Base-by-base conservation (phyloP, 2,797 vertebrate genomes). In the Allobates femoralis region DNA sequence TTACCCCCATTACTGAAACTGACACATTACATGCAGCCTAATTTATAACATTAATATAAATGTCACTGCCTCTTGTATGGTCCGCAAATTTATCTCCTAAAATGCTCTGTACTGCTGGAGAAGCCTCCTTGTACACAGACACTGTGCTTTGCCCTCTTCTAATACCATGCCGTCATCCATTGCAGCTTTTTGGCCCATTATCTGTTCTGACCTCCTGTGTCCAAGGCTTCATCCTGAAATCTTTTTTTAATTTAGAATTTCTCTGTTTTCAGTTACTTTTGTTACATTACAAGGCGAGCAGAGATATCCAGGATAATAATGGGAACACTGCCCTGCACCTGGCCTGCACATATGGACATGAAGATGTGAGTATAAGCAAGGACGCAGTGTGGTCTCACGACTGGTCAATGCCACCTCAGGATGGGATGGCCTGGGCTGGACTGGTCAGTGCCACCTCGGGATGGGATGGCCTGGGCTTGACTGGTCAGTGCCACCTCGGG, bases 251-350 rank as follows among this genome's bases (percentile, higher is more conserved):
- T 58, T 2, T 6, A 3, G 5, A 12, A n/a, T 37, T 41, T 2
- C 90, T 87, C 90, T 88, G 78, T n/a, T 85, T 89, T 32, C 58
- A 99, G 98, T 94, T 99, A 90, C 95, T 99, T 81, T 95, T 99
- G 84, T 89, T 99, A 90, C 97, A 99, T 92, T 98, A 98, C 92
- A 97, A 97, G 88, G 97, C 97, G 66, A 95, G 93, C 87, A 75
- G 95, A 0, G 96, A 98, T 7, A 91, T 95, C 85, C 97, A 97
- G 89, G 98, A 99, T 93, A 99, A 97, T 93, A 97, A 95, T 2
- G 97, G 98, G 62, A 98, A 96, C 92, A 97, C 96, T 0, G 91
- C 98, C 0, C 95, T 99, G 71, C 98, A 99, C 93, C 94, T 99
- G 89, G 97, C 98, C 91, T 99, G 98, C 93, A 95, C 96, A 90